phyloP scores from a whole-genome alignment of 1,140 invertebrate species.

The Akabosia matsudoensis region DNA sequence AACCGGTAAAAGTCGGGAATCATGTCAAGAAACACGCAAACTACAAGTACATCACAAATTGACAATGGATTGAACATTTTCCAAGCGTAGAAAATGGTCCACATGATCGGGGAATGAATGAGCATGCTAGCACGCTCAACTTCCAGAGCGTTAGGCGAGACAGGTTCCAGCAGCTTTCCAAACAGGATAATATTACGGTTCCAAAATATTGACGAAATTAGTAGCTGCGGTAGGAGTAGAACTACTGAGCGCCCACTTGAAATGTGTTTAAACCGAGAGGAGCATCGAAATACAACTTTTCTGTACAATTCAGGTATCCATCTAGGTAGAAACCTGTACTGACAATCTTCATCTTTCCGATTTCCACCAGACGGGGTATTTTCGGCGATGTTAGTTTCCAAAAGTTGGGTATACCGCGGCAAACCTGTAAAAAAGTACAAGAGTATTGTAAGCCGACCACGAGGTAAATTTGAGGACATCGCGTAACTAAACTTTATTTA shows the following conservation, averaged over 20 bases:
- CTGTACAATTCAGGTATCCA: no score
- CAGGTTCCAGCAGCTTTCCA: slow-evolving; percentile 65
- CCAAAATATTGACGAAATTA: slow-evolving; percentile 70
- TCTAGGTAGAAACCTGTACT: no score
- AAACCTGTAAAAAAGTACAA: no score
- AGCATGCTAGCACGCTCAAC: slow-evolving; percentile 48
- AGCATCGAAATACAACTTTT: no score
- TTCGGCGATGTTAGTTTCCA: no score
- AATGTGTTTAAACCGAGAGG: no score
- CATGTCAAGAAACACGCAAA: slow-evolving; percentile 74
- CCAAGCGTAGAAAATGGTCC: slow-evolving; percentile 70
- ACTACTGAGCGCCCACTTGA: neutral
- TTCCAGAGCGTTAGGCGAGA: neutral
- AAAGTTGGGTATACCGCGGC: no score
- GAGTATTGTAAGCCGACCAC: no score
- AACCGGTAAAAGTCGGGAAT: slow-evolving; percentile 21
- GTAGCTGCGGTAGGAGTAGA: slow-evolving; percentile 55
- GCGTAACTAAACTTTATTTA: no score
- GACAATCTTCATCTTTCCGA: no score
- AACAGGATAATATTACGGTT: slow-evolving; percentile 76
- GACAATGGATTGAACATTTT: slow-evolving; percentile 75
- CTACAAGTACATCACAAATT: slow-evolving; percentile 67
- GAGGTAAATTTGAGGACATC: no score
- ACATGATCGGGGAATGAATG: slow-evolving; percentile 64
- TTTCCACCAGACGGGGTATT: no score